Base-by-base conservation (phyloP, 2,888 invertebrate genomes). In the Vanessa cardui region DNA sequence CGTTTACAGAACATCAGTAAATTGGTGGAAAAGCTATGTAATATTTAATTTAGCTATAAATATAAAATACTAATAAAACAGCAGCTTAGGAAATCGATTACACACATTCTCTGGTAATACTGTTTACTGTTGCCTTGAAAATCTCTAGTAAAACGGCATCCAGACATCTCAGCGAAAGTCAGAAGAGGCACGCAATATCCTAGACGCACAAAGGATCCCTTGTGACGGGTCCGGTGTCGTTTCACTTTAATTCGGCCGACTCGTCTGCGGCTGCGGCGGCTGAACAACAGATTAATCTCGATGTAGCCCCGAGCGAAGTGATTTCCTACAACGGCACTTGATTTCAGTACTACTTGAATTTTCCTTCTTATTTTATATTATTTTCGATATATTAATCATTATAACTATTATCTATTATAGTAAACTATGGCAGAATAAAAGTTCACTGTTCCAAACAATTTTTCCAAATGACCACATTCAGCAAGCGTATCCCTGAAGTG, bases 251-350 rank as follows among this genome's bases (percentile, higher is more conserved):
- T 75, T 74, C 70, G 64, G 71, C 68, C 70, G 66, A 65, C 70
- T 72, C 71, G 72, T 69, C 71, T 71, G 73, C 72, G 70, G 65
- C 68, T 68, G 66, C 44, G 66, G 52, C 26, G 49, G 62, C 62
- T 50, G 26, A 69, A 71, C 70, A 58, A 71, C 68, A 72, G 76
- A 84, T 83, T 83, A 82, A 84, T 83, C 80, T 78, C 76, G 73
- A 77, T 76, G 78, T 77, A 77, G 83, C 81, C 84, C 75, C 67
- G 72, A 77, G 83, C 78, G 50, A 54, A 15, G 52, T 26, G 18
- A 49, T 50, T 67, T 70, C 70, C 58, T 60, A 39, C 39, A 65
- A 63, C 60, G 45, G 44, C 12, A n/a, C n/a, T n/a, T 2, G 45
- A 3, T 39, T 62, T 59, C 45, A 59, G 16, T n/a, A n/a, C 67